Base-by-base conservation (phyloP, 2,888 invertebrate genomes). In the Cephus spinipes region DNA sequence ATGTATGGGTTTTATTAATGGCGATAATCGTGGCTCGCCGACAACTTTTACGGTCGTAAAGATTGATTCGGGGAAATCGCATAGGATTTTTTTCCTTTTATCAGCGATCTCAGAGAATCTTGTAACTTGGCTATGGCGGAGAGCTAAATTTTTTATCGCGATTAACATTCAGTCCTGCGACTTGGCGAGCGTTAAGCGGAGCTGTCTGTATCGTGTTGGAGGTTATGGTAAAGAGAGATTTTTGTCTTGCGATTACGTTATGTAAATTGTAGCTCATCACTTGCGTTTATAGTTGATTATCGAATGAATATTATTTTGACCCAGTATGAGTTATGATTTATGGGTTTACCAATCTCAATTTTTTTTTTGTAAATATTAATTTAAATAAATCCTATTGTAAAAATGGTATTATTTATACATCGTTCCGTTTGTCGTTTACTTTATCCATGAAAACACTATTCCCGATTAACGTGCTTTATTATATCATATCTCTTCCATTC, bases 301-400 rank as follows among this genome's bases (percentile, higher is more conserved):
- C 68, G 3, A 69, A 75, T 30, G 35, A 34, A 74, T 77, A 77
- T 74, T 85, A 87, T 85, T 85, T 55, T 84, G 81, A 84, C 81
- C 83, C 85, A 85, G 86, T 77, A 81, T 82, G 81, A 84, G 81
- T 83, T 83, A 81, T 80, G 80, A 84, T 81, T 79, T 74, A 81
- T 80, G 78, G 82, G 86, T 81, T 86, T 85, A 84, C 80, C 83
- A 87, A 87, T 87, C 85, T 88, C 87, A 87, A 32, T 32, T 77
- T 75, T 77, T 77, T 88, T 88, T 89, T 89, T 88, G 88, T 89
- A 89, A 89, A 89, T 89, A 89, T 87, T 88, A 87, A 89, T 88
- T 89, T 89, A 87, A 89, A 89, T 89, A 89, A 89, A 89, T 89
- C 85, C 86, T 87, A 87, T 87, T 88, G 86, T 87, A 87, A 87